phyloP scores from a whole-genome alignment of 2,797 vertebrate species.

The Antennarius maculatus region DNA sequence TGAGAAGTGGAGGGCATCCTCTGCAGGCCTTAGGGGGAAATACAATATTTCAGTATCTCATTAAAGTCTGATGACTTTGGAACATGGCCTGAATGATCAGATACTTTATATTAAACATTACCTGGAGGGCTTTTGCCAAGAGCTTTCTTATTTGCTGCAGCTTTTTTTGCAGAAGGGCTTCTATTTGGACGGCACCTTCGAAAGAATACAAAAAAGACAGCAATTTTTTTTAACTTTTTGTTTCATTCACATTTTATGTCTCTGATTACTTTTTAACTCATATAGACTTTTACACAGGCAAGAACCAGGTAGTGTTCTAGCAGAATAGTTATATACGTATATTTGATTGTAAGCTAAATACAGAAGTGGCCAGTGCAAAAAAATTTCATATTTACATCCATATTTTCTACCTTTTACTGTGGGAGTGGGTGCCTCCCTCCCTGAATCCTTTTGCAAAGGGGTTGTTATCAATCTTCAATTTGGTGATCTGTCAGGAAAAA shows the following conservation, averaged over 20 bases:
- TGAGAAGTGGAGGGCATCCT: slow-evolving; percentile 67
- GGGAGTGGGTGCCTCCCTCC: slow-evolving; percentile 81
- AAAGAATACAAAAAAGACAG: neutral
- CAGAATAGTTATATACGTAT: neutral
- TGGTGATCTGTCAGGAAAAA: slow-evolving; percentile 80
- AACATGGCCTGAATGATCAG: too few relatives aligned
- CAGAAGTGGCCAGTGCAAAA: too few relatives aligned
- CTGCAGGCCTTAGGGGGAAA: slow-evolving; percentile 70
- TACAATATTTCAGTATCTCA: slow-evolving; percentile 24
- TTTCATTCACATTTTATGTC: neutral
- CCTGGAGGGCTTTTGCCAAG: slow-evolving; percentile 39
- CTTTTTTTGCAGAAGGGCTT: slow-evolving; percentile 54
- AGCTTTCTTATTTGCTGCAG: slow-evolving; percentile 18
- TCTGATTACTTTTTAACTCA: neutral
- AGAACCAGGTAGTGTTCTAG: too few relatives aligned
- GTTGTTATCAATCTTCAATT: slow-evolving; percentile 90
- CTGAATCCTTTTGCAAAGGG: slow-evolving; percentile 89
- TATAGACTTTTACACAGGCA: neutral
- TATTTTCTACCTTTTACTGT: slow-evolving; percentile 60
- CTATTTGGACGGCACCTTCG: slow-evolving; percentile 54
- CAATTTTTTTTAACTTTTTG: neutral
- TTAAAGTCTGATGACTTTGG: neutral
- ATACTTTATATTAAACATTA: slow-evolving; percentile 15
- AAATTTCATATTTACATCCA: too few relatives aligned
- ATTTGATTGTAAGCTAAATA: neutral